These are phyloP conservation scores for Tineola bisselliella DNA, from an alignment of 2,888 invertebrate species.

Conservation along the genomic window DNA sequence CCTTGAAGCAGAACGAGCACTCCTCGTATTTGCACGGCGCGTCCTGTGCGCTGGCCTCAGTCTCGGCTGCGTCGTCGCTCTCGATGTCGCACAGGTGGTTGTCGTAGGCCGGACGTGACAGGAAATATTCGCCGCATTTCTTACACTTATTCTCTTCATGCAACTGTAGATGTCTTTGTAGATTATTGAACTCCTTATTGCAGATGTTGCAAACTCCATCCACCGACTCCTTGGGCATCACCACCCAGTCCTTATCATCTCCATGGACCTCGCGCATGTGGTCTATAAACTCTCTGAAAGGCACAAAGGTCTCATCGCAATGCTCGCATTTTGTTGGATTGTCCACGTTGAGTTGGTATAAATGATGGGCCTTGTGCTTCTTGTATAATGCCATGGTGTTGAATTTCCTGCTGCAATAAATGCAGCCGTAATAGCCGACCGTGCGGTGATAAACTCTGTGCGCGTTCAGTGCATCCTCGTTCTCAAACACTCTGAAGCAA, in stretches of 20 bases:
- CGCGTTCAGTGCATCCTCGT: conserved; percentile 42
- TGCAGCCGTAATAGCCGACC: conserved; percentile 53
- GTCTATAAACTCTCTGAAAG: conserved; percentile 60
- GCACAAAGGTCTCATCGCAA: conserved; percentile 65
- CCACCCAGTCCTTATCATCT: conserved; percentile 57
- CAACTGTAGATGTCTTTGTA: conserved; percentile 51
- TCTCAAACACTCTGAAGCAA: conserved; percentile 57
- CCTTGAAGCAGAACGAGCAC: conserved; percentile 60
- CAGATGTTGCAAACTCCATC: conserved; percentile 55
- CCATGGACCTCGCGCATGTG: conserved; percentile 57
- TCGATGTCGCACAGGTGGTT: conserved; percentile 56
- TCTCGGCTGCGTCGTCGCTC: conserved; percentile 43
- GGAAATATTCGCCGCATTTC: conserved; percentile 59
- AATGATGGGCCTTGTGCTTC: conserved; percentile 62
- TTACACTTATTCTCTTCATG: conserved; percentile 60
- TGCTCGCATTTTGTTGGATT: conserved; percentile 58
- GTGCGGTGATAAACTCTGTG: conserved; percentile 59
- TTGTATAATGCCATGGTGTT: conserved; percentile 54
- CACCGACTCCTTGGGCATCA: conserved; percentile 48
- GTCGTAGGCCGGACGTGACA: conserved; percentile 44
- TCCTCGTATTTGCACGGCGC: conserved; percentile 42
- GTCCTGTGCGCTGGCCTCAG: conserved; percentile 21
- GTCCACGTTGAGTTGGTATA: conserved; percentile 46
- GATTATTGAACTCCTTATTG: conserved; percentile 50
- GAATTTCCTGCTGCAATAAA: conserved; percentile 62